Base-by-base conservation (phyloP, 2,797 vertebrate species). In the Geotria australis region DNA sequence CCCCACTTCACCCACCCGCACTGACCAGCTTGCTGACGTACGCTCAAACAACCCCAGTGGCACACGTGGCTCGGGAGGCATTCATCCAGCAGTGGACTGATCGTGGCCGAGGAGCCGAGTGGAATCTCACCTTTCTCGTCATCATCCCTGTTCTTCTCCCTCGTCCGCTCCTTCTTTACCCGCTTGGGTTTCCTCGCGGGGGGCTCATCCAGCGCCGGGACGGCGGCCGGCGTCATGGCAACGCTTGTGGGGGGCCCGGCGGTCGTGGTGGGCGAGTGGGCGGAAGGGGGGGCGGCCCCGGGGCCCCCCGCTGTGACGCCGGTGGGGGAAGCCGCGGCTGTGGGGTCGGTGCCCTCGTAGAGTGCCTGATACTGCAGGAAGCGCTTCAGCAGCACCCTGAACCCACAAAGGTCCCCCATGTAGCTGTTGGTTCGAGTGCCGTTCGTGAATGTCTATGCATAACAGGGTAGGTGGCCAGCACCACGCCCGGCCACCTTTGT, bases 351-450 rank as follows among this genome's bases (percentile, higher is more conserved):
- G 57, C 73, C 77, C 57, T 86, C 83, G 15, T 76, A 70, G 47
- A 80, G 38, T 3, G 78, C 78, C 67, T 84, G 84, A 57, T 83
- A 79, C 65, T 81, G 84, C 61, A 89, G 65, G 48, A 88, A 65
- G 1, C 79, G 77, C 65, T 80, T 79, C 51, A 93, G 68, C 58
- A 89, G 68, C 66, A 86, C 84, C 62, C 83, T 85, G 66, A 57
- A 45, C 12, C 1, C 59, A 57, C 60, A 8, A 47, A 38, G 24
- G 38, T 38, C 5, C 24, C 24, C 24, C 24, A 38, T 24, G 24
- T 38, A 38, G 24, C 24, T 5, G 24, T 38, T 24, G 24, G 24
- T 38, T 38, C 38, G 38, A 38, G 24, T 38, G 24, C 24, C 38
- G 24, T 38, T 38, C 38, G 24, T 24, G 24, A 5, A n/a, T n/a